phyloP scores from a whole-genome alignment of 1,140 invertebrate species.

The Camponotus floridanus region DNA sequence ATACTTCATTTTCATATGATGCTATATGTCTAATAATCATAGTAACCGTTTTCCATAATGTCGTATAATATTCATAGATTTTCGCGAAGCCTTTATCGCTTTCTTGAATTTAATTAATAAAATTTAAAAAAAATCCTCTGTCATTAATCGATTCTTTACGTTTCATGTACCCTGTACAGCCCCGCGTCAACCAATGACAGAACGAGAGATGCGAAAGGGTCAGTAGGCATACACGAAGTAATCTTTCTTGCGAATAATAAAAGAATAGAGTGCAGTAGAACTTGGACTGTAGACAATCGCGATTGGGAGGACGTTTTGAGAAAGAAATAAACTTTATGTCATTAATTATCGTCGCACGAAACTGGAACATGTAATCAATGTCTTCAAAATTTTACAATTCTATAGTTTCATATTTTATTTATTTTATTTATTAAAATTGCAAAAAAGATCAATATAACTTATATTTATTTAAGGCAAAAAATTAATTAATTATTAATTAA shows the following conservation, averaged over 20 bases:
- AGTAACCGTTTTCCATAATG: conserved; percentile 12
- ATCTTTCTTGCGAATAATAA: conserved; percentile 27
- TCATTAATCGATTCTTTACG: conserved; percentile 72
- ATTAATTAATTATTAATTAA: no score
- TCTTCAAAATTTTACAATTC: not conserved
- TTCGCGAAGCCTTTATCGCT: conserved; percentile 16
- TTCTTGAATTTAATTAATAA: conserved; percentile 1
- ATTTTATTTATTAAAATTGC: not conserved
- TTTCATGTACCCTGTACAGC: conserved; percentile 78
- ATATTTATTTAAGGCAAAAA: not conserved
- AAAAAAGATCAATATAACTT: not conserved
- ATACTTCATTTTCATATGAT: not conserved
- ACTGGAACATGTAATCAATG: not conserved
- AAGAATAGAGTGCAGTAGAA: conserved; percentile 18
- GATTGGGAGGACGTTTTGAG: conserved; percentile 32
- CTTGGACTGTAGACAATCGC: not conserved
- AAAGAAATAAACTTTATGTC: not conserved
- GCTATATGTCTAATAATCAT: conserved; percentile 18
- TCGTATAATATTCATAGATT: not conserved
- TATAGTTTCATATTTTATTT: not conserved
- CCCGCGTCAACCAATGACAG: conserved; percentile 80
- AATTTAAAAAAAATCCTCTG: conserved; percentile 20
- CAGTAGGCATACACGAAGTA: conserved; percentile 72
- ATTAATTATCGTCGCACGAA: not conserved
- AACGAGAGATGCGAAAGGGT: conserved; percentile 84